A percentile compares a stretch with the other conserved stretches of the same genome.
phyloP scores from a whole-genome alignment of 92 coral and sea anemone genomes.

The Palythoa grandis region DNA sequence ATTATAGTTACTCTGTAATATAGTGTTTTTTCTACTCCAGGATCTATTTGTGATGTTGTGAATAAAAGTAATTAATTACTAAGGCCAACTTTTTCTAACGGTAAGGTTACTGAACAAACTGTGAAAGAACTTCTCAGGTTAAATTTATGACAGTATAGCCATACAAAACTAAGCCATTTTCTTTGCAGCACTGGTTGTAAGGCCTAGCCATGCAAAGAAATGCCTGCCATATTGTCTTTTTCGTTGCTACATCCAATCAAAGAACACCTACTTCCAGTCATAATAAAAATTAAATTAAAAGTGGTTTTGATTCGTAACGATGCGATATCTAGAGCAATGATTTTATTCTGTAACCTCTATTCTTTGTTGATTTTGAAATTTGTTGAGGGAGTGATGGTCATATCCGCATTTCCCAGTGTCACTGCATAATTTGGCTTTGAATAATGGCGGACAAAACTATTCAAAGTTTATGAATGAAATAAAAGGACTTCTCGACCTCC shows the following conservation, averaged over 20 bases:
- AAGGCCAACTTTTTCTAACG: too few species aligned
- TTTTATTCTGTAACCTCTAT: neutral
- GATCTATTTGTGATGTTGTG: too few species aligned
- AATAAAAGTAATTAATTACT: too few species aligned
- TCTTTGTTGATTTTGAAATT: neutral
- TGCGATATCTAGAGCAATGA: neutral
- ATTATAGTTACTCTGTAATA: too few species aligned
- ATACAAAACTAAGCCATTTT: neutral
- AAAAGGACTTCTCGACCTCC: slow-evolving; percentile 1
- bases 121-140: neutral
- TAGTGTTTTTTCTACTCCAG: too few species aligned
- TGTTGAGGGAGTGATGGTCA: slow-evolving; percentile 38
- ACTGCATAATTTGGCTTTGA: neutral
- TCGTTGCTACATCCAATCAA: slow-evolving; percentile 11
- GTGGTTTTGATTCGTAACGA: neutral
- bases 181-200: neutral
- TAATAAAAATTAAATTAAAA: neutral
- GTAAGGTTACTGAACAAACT: neutral
- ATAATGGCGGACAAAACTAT: slow-evolving; percentile 2
- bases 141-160: neutral
- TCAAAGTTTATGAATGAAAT: neutral
- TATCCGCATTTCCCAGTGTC: neutral
- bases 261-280: slow-evolving; percentile 27
- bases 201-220: slow-evolving; percentile 7
- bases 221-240: neutral